Evolutionary conservation across 1,140 invertebrate species (phyloP).

Genomic region (Bactericera cockerelli): DNA sequence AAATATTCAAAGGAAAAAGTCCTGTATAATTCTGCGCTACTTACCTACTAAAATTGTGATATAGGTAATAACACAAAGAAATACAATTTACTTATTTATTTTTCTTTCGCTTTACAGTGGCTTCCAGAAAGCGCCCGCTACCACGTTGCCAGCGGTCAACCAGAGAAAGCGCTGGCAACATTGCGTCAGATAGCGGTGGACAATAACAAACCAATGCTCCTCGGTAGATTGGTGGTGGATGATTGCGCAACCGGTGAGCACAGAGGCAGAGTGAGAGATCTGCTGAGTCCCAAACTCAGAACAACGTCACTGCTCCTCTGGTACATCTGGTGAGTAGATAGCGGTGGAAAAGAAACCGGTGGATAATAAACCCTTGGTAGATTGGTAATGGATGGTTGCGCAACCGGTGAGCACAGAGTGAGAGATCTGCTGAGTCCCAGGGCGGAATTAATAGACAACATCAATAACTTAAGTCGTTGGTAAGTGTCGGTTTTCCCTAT

Average conservation of each 20-base stretch:
- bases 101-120: conserved; percentile 70
- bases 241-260: conserved; percentile 40
- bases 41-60: no score
- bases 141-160: conserved; percentile 67
- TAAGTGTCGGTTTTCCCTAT: no score
- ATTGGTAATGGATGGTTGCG: conserved; percentile 62
- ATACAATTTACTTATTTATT: no score
- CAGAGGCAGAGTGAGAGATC: conserved; percentile 55
- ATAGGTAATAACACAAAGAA: no score
- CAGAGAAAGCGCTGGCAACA: conserved; percentile 70
- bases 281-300: conserved; percentile 62
- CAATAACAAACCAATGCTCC: conserved; percentile 76
- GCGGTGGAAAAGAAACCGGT: conserved; percentile 43
- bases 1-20: no score
- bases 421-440: conserved; percentile 61
- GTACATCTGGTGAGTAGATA: conserved; percentile 68
- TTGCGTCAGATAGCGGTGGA: conserved; percentile 65
- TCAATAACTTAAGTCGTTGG: no score
- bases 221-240: conserved; percentile 74
- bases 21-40: no score
- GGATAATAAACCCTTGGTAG: conserved; percentile 76
- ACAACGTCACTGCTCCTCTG: conserved; percentile 74
- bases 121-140: conserved; percentile 83
- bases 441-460: no score
- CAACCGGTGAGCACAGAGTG: conserved; percentile 40